Percentiles rank a stretch among this genome's conserved stretches.
These are phyloP conservation scores for Symphodus melops DNA, from an alignment of 2,113 vertebrate species.

Conservation along the genomic window DNA sequence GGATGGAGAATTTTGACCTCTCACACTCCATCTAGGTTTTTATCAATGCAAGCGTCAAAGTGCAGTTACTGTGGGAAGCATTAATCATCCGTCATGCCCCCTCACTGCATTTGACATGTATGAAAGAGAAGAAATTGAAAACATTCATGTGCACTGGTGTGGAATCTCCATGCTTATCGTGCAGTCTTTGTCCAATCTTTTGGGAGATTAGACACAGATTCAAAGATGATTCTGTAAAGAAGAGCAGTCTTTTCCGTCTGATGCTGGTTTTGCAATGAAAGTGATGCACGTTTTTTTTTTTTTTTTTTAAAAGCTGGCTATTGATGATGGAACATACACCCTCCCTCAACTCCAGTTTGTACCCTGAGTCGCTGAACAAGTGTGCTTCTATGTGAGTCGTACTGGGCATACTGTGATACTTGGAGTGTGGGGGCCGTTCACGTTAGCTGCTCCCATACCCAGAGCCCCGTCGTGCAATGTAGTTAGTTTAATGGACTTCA, in stretches of 20 bases:
- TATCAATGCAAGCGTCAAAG: constrained; percentile 56
- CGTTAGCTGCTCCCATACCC: constrained; percentile 14
- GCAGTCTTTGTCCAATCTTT: constrained; percentile 36
- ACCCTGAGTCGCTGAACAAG: constrained; percentile 19
- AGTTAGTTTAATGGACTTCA: constrained; percentile 58
- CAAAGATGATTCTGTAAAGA: constrained; percentile 28
- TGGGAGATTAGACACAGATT: constrained; percentile 47
- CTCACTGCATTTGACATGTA: background rate
- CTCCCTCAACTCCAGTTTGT: constrained; percentile 18
- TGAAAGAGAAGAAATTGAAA: constrained; percentile 18
- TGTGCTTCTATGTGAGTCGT: constrained; percentile 1
- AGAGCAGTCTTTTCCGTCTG: constrained; percentile 23
- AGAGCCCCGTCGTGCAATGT: constrained; percentile 30
- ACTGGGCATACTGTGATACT: constrained; percentile 15
- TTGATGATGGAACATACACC: constrained; percentile 11
- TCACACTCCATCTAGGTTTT: constrained; percentile 53
- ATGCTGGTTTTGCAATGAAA: constrained; percentile 3
- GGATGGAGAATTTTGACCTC: constrained; percentile 67
- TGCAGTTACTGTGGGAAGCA: constrained; percentile 43
- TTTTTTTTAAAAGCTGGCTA: constrained; percentile 11
- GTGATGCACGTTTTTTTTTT: constrained; percentile 36
- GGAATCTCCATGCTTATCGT: constrained; percentile 43
- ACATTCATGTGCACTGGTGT: constrained; percentile 34
- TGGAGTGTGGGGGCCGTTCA: constrained; percentile 14
- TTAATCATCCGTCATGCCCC: constrained; percentile 50